Evolutionary conservation across 92 coral and sea anemone species (phyloP).

Genomic region (Pocillopora grandis): DNA sequence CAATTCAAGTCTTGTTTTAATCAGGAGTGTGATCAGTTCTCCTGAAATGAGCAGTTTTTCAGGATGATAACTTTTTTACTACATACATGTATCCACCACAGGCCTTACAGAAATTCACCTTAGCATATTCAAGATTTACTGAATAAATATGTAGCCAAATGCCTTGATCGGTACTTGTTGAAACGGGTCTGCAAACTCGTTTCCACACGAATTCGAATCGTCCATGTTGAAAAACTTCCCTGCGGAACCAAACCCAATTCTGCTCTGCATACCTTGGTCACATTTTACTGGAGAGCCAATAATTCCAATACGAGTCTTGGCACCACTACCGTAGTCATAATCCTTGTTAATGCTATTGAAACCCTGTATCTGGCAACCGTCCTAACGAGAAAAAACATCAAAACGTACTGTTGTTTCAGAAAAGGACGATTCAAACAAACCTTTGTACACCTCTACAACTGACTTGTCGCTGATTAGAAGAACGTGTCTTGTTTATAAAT

Average conservation of each 20-base stretch:
- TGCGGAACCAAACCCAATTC: slow-evolving; percentile 72
- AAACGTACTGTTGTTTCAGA: too few relatives aligned
- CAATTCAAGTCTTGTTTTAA: too few relatives aligned
- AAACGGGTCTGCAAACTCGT: slow-evolving; percentile 33
- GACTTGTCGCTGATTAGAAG: too few relatives aligned
- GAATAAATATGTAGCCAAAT: slow-evolving; percentile 74
- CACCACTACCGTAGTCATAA: not conserved
- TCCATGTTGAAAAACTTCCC: slow-evolving; percentile 49
- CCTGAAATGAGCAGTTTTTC: too few relatives aligned
- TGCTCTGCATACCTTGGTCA: slow-evolving; percentile 13
- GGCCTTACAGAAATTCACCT: not conserved
- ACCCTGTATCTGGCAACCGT: slow-evolving; percentile 62
- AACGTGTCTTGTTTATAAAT: too few relatives aligned
- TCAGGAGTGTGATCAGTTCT: too few relatives aligned
- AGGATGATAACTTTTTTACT: too few relatives aligned
- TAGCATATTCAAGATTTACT: slow-evolving; percentile 15
- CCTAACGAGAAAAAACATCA: slow-evolving; percentile 30
- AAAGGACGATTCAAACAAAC: too few relatives aligned
- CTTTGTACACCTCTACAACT: too few relatives aligned
- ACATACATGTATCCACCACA: too few relatives aligned
- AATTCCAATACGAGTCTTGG: slow-evolving; percentile 76
- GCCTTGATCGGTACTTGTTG: slow-evolving; percentile 16
- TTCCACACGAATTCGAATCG: slow-evolving; percentile 66
- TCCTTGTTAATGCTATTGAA: slow-evolving; percentile 31
- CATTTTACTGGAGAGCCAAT: slow-evolving; percentile 32